Evolutionary conservation across 2,797 vertebrate genomes (phyloP).

Genomic region (Chanos chanos): DNA sequence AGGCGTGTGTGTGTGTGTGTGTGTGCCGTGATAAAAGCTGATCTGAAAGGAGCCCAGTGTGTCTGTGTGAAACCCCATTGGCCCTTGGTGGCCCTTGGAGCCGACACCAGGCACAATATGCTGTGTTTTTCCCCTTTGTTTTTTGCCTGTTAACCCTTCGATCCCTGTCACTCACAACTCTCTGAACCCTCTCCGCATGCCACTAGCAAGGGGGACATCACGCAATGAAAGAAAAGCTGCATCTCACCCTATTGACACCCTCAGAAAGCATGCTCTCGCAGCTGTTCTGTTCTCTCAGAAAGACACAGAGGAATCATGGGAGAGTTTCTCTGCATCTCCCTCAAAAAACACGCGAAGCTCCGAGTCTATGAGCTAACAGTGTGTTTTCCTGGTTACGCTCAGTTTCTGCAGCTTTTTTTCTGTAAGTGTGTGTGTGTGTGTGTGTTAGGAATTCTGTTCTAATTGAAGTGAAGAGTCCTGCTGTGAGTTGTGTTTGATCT

Average conservation of each 20-base stretch:
- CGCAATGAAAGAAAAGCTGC: conserved; percentile 33
- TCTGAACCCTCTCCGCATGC: conserved; percentile 43
- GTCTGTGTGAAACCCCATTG: conserved; percentile 47
- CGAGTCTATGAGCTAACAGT: too few relatives aligned
- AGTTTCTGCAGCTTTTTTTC: neutral
- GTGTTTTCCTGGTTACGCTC: too few relatives aligned
- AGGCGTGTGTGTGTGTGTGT: too few relatives aligned
- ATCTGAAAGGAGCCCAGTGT: conserved; percentile 45
- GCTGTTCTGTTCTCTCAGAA: too few relatives aligned
- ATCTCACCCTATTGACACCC: conserved; percentile 35
- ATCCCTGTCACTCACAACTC: conserved; percentile 56
- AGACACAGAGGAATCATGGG: too few relatives aligned
- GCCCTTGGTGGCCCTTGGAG: conserved; percentile 59
- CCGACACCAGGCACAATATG: conserved; percentile 63
- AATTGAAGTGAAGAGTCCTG: conserved; percentile 46
- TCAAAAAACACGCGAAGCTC: too few relatives aligned
- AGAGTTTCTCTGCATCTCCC: too few relatives aligned
- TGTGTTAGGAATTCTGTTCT: conserved; percentile 40
- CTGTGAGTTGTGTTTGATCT: conserved; percentile 46
- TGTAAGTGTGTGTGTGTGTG: neutral
- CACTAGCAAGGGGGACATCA: conserved; percentile 38
- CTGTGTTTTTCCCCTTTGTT: conserved; percentile 64
- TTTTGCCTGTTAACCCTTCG: conserved; percentile 71
- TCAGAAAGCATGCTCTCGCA: too few relatives aligned
- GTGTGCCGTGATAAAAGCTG: conserved; percentile 43